A percentile compares a stretch with the other conserved stretches of the same genome.
These are phyloP conservation scores for Prionace glauca DNA, from an alignment of 2,797 vertebrate genomes.

Conservation along the genomic window DNA sequence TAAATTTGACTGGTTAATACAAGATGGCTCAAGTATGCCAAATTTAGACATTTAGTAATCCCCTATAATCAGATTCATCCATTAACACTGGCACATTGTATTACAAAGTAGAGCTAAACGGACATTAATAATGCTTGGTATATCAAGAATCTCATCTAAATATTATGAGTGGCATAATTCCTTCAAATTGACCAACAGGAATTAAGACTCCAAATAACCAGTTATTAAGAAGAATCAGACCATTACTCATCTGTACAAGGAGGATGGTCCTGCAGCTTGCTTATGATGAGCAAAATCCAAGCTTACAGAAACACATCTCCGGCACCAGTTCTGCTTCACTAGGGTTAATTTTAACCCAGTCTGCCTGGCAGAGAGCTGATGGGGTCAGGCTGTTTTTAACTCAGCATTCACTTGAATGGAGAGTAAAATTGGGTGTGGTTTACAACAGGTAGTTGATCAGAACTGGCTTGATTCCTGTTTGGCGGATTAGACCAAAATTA, in stretches of 20 bases:
- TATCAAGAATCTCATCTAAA: not conserved
- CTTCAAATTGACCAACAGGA: not conserved
- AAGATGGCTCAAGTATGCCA: not conserved
- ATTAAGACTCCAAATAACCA: not conserved
- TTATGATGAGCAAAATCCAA: not conserved
- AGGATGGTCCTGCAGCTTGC: not conserved
- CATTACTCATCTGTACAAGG: too few relatives aligned
- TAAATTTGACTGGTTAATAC: not conserved
- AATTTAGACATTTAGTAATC: not conserved
- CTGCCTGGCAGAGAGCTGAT: too few relatives aligned
- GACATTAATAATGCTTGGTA: not conserved
- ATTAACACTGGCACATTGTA: not conserved
- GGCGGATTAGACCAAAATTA: not conserved
- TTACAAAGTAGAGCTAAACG: not conserved
- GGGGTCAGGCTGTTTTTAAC: not conserved
- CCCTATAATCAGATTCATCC: not conserved
- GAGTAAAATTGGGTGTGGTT: not conserved
- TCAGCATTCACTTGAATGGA: not conserved
- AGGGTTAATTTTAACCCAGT: not conserved
- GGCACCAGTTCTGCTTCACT: not conserved
- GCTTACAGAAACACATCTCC: not conserved
- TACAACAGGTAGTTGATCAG: not conserved
- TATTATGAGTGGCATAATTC: not conserved
- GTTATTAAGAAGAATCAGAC: not conserved
- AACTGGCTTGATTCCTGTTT: not conserved